These are phyloP conservation scores for Patella pellucida DNA, from an alignment of 2,888 invertebrate species.

Conservation along the genomic window DNA sequence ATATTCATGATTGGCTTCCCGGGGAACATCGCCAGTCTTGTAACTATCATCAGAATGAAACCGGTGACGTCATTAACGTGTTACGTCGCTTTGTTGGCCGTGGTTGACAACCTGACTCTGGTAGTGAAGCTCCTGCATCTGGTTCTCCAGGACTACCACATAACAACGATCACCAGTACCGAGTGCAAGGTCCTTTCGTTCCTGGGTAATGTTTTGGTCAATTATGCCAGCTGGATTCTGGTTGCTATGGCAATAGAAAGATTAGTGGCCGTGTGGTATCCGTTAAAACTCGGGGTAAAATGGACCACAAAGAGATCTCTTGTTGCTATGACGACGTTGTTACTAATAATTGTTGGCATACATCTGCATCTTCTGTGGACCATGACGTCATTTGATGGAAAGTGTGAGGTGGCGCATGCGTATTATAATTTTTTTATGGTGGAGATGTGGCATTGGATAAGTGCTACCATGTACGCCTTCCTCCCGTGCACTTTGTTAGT, in stretches of 20 bases:
- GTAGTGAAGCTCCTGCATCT: slow-evolving; percentile 46
- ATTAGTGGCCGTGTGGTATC: slow-evolving; percentile 61
- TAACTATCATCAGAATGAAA: slow-evolving; percentile 51
- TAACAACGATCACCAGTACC: slow-evolving; percentile 21
- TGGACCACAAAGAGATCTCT: slow-evolving; percentile 5
- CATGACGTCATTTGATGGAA: background rate
- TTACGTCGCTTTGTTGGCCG: slow-evolving; percentile 53
- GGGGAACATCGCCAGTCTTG: slow-evolving; percentile 53
- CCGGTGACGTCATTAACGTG: slow-evolving; percentile 51
- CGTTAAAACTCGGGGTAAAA: slow-evolving; percentile 38
- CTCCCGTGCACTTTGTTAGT: slow-evolving; percentile 48
- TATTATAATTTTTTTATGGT: slow-evolving; percentile 38
- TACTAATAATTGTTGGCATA: slow-evolving; percentile 9
- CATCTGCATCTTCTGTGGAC: slow-evolving; percentile 17
- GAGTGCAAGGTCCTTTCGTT: slow-evolving; percentile 53
- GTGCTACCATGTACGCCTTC: slow-evolving; percentile 51
- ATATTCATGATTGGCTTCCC: slow-evolving; percentile 52
- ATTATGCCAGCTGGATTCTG: slow-evolving; percentile 61
- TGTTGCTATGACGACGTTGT: slow-evolving; percentile 14
- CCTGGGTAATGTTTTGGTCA: slow-evolving; percentile 48
- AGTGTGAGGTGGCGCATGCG: background rate
- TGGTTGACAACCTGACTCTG: slow-evolving; percentile 53
- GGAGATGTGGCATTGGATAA: slow-evolving; percentile 58
- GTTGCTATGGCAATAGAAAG: slow-evolving; percentile 62
- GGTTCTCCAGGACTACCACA: slow-evolving; percentile 30